These are phyloP conservation scores for Microcebus jonahi DNA, from an alignment of 2,113 vertebrate genomes.

Conservation along the genomic window DNA sequence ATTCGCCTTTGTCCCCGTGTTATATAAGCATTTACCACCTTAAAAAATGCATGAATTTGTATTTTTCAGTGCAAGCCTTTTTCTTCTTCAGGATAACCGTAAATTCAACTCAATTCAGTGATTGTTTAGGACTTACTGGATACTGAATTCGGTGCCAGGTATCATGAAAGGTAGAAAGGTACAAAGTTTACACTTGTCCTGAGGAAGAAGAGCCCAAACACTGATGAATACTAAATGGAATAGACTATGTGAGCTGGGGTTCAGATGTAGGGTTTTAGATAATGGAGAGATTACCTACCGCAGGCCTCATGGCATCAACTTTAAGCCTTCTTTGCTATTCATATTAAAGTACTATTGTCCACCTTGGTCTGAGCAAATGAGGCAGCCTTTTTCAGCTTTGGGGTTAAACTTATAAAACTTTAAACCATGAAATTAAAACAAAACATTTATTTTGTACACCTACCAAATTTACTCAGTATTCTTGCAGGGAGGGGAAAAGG, in stretches of 20 bases:
- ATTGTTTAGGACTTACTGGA: neutral
- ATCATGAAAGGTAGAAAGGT: neutral
- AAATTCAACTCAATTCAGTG: neutral
- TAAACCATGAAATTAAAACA: neutral
- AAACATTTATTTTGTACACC: neutral
- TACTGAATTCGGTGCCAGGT: neutral
- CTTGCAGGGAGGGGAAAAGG: neutral
- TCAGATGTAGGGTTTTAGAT: neutral
- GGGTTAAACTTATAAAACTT: neutral
- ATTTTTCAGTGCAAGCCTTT: constrained; percentile 41
- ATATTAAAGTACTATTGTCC: neutral
- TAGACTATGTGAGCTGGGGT: neutral
- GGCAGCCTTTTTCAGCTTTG: neutral
- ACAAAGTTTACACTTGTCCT: neutral
- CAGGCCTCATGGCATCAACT: neutral
- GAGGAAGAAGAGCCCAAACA: neutral
- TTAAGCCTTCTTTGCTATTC: neutral
- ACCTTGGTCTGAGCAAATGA: neutral
- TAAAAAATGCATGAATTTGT: neutral
- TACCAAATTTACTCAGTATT: neutral
- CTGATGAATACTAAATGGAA: neutral
- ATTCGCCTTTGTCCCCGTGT: neutral
- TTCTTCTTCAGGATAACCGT: constrained; percentile 11
- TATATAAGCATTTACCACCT: constrained; percentile 28
- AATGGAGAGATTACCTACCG: neutral